A percentile compares a stretch with the other conserved stretches of the same genome.
These are phyloP conservation scores for Lasioglossum leucozonium DNA, from an alignment of 2,888 invertebrate genomes.

Conservation along the genomic window DNA sequence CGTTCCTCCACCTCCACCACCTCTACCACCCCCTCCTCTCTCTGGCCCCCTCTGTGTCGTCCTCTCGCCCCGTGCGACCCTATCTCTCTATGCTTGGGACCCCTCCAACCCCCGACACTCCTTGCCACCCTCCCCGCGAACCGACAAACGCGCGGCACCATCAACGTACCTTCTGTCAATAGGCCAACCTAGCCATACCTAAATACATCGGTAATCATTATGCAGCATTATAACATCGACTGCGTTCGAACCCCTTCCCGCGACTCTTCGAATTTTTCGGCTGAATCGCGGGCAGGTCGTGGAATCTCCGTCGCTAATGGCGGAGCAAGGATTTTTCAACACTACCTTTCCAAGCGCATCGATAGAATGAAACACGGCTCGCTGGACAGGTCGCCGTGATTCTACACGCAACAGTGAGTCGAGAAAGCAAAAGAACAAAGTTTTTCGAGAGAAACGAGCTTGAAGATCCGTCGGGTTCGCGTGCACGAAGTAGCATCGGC, in stretches of 20 bases:
- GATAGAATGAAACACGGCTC: not conserved
- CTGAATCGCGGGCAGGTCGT: no score
- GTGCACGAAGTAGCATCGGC: no score
- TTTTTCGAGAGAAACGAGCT: no score
- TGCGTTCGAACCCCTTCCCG: not conserved
- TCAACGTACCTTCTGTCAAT: slow-evolving; percentile 60
- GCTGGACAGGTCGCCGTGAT: no score
- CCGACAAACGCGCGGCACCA: slow-evolving; percentile 62
- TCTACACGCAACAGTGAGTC: no score
- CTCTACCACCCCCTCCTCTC: not conserved
- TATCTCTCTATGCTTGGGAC: slow-evolving; percentile 40
- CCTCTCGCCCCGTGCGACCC: slow-evolving; percentile 48
- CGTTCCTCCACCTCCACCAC: slow-evolving; percentile 47
- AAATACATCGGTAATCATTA: slow-evolving; percentile 77
- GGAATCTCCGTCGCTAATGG: not conserved
- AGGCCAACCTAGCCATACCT: slow-evolving; percentile 66
- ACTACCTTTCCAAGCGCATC: not conserved
- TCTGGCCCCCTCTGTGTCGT: slow-evolving; percentile 11
- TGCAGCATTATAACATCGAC: slow-evolving; percentile 70
- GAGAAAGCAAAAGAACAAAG: no score
- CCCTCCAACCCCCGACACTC: slow-evolving; percentile 39
- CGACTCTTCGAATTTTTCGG: not conserved
- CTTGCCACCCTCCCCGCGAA: slow-evolving; percentile 51
- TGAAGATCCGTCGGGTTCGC: no score
- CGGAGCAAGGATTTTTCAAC: not conserved